These are phyloP conservation scores for Nycticorax nycticorax DNA, from an alignment of 2,113 vertebrate species.

Conservation along the genomic window DNA sequence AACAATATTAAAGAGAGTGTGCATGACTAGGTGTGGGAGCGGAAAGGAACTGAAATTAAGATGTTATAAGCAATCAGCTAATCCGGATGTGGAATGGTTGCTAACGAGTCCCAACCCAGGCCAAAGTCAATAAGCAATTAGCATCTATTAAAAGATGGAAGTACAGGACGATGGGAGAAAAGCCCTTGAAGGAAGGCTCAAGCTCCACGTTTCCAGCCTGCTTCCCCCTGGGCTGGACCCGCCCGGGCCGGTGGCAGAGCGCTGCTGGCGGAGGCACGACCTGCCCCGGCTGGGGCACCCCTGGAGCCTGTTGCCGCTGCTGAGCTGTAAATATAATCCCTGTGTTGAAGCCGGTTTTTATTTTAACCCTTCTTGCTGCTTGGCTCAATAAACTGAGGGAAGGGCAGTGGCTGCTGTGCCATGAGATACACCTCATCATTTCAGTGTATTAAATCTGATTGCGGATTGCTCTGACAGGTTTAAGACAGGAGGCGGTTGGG, in stretches of 20 bases:
- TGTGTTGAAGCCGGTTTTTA: neutral
- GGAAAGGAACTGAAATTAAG: neutral
- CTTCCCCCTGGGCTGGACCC: neutral
- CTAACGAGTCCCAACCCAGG: constrained; percentile 2
- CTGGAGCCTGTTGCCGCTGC: accelerated
- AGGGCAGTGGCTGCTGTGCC: neutral
- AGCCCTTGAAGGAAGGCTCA: neutral
- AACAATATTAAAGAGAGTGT: neutral
- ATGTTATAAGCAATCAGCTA: neutral
- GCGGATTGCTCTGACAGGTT: neutral
- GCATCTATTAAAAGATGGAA: constrained; percentile 10
- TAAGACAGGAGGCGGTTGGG: neutral
- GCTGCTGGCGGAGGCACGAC: accelerated
- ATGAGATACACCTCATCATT: neutral
- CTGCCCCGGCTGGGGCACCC: neutral
- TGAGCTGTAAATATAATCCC: neutral
- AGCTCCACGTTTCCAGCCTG: neutral
- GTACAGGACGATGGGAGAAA: neutral
- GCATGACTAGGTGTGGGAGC: neutral
- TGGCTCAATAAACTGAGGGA: neutral
- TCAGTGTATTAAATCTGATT: neutral
- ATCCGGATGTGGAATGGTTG: neutral
- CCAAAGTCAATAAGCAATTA: constrained; percentile 44
- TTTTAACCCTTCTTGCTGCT: neutral
- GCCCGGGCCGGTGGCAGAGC: neutral